phyloP scores from a whole-genome alignment of 2,888 invertebrate genomes.

The Heteromurus nitidus region DNA sequence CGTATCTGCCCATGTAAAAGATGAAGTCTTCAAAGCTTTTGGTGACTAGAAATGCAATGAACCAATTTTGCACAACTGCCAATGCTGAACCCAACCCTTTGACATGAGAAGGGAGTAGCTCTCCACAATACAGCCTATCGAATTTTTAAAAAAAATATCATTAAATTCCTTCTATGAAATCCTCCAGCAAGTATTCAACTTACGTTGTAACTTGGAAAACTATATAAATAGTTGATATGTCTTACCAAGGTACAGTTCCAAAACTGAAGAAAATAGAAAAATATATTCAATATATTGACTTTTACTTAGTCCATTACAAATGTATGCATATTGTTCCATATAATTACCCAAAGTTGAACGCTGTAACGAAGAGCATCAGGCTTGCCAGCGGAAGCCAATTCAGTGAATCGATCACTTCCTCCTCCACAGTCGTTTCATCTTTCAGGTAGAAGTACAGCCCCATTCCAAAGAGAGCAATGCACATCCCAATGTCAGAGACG shows the following conservation, averaged over 20 bases:
- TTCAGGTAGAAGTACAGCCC: constrained; percentile 83
- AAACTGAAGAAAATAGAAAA: constrained; percentile 75
- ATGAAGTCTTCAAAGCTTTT: constrained; percentile 74
- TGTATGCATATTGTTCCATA: too few species aligned
- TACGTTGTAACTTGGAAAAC: too few species aligned
- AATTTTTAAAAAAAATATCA: too few species aligned
- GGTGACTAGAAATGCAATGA: constrained; percentile 80
- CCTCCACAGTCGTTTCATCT: constrained; percentile 41
- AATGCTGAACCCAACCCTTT: constrained; percentile 77
- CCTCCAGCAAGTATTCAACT: too few species aligned
- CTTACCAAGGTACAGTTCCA: constrained; percentile 87
- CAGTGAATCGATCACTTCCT: neutral
- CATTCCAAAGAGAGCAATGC: constrained; percentile 81
- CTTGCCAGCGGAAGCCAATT: constrained; percentile 77
- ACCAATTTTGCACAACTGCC: constrained; percentile 86
- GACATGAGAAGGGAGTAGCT: constrained; percentile 84
- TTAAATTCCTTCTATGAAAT: too few species aligned
- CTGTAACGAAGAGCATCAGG: constrained; percentile 85
- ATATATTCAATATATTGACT: too few species aligned
- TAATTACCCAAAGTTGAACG: constrained; percentile 86
- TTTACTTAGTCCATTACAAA: too few species aligned
- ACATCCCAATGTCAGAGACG: constrained; percentile 85
- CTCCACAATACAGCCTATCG: constrained; percentile 77
- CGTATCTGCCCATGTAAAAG: constrained; percentile 74
- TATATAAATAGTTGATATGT: neutral